Percentiles rank a stretch among this genome's conserved stretches.
These are phyloP conservation scores for Andricus grossulariae DNA, from an alignment of 1,140 invertebrate genomes.

Conservation along the genomic window DNA sequence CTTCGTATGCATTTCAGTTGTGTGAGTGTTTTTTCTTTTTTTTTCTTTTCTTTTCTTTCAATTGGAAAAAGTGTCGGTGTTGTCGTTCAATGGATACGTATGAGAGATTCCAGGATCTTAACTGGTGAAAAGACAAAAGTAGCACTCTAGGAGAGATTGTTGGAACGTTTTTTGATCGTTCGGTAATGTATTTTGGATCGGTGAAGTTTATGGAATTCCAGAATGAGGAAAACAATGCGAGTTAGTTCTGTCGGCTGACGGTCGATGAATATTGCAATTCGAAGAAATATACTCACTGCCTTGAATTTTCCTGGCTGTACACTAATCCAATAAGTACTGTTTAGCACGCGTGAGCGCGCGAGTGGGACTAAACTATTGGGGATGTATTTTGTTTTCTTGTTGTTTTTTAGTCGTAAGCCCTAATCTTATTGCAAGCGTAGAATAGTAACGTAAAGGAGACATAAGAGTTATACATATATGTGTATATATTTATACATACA, in stretches of 20 bases:
- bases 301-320: conserved; percentile 31
- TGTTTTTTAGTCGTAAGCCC: conserved; percentile 44
- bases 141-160: conserved; percentile 11
- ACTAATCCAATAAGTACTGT: conserved; percentile 13
- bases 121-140: conserved; percentile 23
- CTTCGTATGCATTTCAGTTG: conserved; percentile 29
- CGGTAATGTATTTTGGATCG: conserved; percentile 31
- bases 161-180: conserved; percentile 25
- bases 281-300: conserved; percentile 15
- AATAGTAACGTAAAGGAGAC: conserved; percentile 43
- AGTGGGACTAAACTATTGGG: conserved; percentile 37
- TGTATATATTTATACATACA: conserved; percentile 62
- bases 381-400: conserved; percentile 38
- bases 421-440: conserved; percentile 46
- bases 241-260: not conserved
- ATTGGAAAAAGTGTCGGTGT: conserved; percentile 10
- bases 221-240: conserved; percentile 16
- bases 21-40: conserved; percentile 20
- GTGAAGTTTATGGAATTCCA: conserved; percentile 21
- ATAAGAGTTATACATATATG: conserved; percentile 45
- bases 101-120: conserved; percentile 25
- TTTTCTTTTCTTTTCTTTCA: not conserved
- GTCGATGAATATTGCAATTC: conserved; percentile 15
- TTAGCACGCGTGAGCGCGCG: conserved; percentile 30
- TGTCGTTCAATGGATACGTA: conserved; percentile 22